Percentiles rank a stretch among this genome's conserved stretches.
Conservation (phyloP, 1,140 invertebrate species). For the Drosophila aff. region DNA sequence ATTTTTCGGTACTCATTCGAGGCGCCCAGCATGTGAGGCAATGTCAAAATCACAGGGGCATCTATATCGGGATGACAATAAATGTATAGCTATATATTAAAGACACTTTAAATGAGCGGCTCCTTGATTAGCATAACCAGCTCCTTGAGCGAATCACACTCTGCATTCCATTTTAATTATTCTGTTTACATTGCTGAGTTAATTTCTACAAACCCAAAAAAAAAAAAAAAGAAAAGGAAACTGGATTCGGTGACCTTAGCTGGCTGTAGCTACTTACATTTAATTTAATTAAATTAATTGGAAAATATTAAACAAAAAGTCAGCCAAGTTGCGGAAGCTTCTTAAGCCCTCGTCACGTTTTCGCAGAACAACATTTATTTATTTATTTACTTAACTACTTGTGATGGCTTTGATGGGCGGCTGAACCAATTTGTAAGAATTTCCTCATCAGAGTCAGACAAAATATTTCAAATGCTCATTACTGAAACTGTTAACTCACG, state of each 20-base stretch:
- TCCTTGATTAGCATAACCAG: constrained; percentile 59
- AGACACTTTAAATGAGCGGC: constrained; percentile 19
- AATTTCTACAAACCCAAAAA: background rate
- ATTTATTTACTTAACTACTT: constrained; percentile 54
- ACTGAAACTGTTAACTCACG: constrained; percentile 77
- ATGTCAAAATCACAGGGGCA: constrained; percentile 87
- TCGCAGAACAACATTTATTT: constrained; percentile 55
- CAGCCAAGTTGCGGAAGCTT: constrained; percentile 48
- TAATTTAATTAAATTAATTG: constrained; percentile 51
- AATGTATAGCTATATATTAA: constrained; percentile 21
- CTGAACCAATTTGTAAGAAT: constrained; percentile 73
- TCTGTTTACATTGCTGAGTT: constrained; percentile 51
- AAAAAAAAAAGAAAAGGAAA: constrained; percentile 12
- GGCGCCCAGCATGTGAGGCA: constrained; percentile 88
- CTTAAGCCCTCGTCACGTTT: constrained; percentile 37
- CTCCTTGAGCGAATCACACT: constrained; percentile 36
- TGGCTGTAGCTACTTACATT: constrained; percentile 40
- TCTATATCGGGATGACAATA: constrained; percentile 59
- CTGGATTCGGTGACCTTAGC: constrained; percentile 46
- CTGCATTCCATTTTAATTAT: constrained; percentile 51
- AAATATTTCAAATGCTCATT: constrained; percentile 68
- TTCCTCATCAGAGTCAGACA: constrained; percentile 64
- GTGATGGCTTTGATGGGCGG: constrained; percentile 21
- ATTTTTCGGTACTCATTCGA: constrained; percentile 86
- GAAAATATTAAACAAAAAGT: constrained; percentile 14